Evolutionary conservation across 2,888 invertebrate species (phyloP).

Genomic region (Scelioninae gen. 2): DNA sequence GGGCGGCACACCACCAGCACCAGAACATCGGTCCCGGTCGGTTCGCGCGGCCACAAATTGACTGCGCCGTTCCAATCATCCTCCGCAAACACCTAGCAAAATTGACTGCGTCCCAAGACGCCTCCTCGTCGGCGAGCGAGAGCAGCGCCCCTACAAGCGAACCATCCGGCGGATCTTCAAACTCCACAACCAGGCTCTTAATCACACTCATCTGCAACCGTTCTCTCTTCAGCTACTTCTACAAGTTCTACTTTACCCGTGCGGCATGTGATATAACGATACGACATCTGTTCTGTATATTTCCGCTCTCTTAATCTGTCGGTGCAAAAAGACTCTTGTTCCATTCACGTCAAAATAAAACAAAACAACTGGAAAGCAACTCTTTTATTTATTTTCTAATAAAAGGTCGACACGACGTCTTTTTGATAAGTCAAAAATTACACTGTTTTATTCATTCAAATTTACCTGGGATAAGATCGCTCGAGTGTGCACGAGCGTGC

Average conservation of each 20-base stretch:
- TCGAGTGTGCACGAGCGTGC: no score
- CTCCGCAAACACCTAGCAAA: slow-evolving; percentile 47
- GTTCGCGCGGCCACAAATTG: slow-evolving; percentile 55
- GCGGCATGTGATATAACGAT: slow-evolving; percentile 69
- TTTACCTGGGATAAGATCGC: no score
- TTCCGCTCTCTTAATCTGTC: slow-evolving; percentile 47
- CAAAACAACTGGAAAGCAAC: slow-evolving; percentile 42
- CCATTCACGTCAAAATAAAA: slow-evolving; percentile 36
- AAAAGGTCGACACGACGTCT: slow-evolving; percentile 70
- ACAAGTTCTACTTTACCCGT: slow-evolving; percentile 56
- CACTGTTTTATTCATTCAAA: slow-evolving; percentile 43
- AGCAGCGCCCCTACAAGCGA: slow-evolving; percentile 30
- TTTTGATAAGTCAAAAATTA: slow-evolving; percentile 69
- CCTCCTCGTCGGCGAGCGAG: slow-evolving; percentile 3
- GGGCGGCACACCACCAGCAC: slow-evolving; percentile 55
- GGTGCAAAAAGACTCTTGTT: slow-evolving; percentile 19
- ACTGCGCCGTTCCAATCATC: slow-evolving; percentile 48
- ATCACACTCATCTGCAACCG: slow-evolving; percentile 50
- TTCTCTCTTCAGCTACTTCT: slow-evolving; percentile 36
- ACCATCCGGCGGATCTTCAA: slow-evolving; percentile 21
- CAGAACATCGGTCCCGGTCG: slow-evolving; percentile 64
- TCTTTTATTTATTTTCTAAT: slow-evolving; percentile 74
- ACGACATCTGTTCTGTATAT: slow-evolving; percentile 54
- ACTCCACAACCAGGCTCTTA: slow-evolving; percentile 42
- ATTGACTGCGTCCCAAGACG: slow-evolving; percentile 47